Base-by-base conservation (phyloP, 1,140 invertebrate genomes). In the Helicoverpa armigera region DNA sequence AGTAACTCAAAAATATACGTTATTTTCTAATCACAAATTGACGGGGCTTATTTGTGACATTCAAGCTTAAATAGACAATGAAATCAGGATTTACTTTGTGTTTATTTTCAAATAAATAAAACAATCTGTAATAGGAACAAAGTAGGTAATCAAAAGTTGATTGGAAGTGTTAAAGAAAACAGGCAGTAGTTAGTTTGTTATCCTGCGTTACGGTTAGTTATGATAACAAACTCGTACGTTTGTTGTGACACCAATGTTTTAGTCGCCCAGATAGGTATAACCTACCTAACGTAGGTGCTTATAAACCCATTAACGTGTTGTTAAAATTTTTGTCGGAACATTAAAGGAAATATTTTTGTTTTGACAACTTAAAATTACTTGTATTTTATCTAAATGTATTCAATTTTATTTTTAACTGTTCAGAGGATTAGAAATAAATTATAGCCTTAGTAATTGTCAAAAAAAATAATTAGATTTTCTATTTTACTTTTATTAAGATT, bases 81-180 rank as follows among this genome's bases (percentile, higher is more conserved):
- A 35, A 35, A 3, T 35, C 35, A 35, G 7, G 35, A 35, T 35
- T 35, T 7, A 35, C 1, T 35, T 35, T 35, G 1, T 35, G 3
- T 35, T 35, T 35, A 0, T 35, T 1, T 35, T 35, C 35, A 35
- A 35, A 3, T 35, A 7, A 35, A 7, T 35, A 0, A 35, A 43
- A 43, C 9, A 9, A 43, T 43, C 35, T 0, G 4, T 43, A 29
- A 14, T 1, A 31, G 29, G 29, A 14, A 13, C 16, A 60, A 29
- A 23, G 7, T n/a, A 23, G 11, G 0, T 31, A 3, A 43, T 48
- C 35, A n/a, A 48, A 23, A 60, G 10, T 65, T 65, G 31, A 48
- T 65, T 11, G 35, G 29, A 43, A 35, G 23, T 65, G 63, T 43
- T 16, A 65, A 48, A 16, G 63, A 65, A 31, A 65, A 65, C 35